These are phyloP conservation scores for Idaea straminata DNA, from an alignment of 2,888 invertebrate genomes.

Conservation along the genomic window DNA sequence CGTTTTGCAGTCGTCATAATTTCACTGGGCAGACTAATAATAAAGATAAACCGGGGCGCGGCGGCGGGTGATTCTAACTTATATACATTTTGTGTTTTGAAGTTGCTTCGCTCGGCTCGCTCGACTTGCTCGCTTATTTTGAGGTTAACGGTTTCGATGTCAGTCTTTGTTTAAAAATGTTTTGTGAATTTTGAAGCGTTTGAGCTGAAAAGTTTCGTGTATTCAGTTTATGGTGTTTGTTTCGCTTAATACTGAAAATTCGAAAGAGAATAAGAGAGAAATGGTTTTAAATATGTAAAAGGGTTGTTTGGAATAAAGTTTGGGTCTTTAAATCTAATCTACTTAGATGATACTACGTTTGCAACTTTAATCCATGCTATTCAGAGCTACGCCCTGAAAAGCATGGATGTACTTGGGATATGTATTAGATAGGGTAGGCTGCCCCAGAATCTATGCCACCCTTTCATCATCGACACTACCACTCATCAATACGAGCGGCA, in stretches of 20 bases:
- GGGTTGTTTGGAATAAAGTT: background rate
- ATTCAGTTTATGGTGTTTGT: background rate
- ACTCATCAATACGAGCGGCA: too few species aligned
- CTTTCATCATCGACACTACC: too few species aligned
- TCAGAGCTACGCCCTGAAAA: too few species aligned
- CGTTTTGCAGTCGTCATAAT: constrained; percentile 81
- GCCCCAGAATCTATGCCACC: too few species aligned
- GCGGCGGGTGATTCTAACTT: constrained; percentile 36
- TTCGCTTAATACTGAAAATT: background rate
- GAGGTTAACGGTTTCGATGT: constrained; percentile 27
- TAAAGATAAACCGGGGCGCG: constrained; percentile 73
- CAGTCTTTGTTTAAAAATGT: constrained; percentile 29
- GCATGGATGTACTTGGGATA: too few species aligned
- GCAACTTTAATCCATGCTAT: too few species aligned
- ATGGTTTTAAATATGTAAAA: background rate
- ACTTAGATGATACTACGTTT: too few species aligned
- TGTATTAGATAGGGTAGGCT: too few species aligned
- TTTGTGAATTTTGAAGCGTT: constrained; percentile 11
- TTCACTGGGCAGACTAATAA: constrained; percentile 80
- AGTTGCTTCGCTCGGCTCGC: constrained; percentile 12
- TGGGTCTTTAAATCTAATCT: background rate
- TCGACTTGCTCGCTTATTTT: constrained; percentile 27
- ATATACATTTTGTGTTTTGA: constrained; percentile 29
- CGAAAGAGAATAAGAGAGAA: background rate
- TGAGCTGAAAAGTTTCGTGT: background rate